These are phyloP conservation scores for Cyprinodon diabolis DNA, from an alignment of 2,797 vertebrate species.

Conservation along the genomic window DNA sequence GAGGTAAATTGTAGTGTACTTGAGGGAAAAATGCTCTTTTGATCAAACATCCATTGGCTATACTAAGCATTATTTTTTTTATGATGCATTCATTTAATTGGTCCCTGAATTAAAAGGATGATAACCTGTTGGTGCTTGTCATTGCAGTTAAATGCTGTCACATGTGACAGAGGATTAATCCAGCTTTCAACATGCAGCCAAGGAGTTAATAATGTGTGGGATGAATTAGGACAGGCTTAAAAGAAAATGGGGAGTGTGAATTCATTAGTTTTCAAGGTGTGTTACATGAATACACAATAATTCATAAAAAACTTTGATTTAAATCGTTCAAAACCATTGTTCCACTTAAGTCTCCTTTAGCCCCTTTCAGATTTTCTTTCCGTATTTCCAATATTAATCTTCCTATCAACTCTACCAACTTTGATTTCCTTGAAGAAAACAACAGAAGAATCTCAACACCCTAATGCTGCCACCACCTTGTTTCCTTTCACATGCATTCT, in stretches of 20 bases:
- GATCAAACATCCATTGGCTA: neutral
- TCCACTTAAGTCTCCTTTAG: neutral
- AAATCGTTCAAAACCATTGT: neutral
- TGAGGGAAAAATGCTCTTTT: slow-evolving; percentile 18
- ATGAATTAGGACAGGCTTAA: neutral
- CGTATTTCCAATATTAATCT: too few relatives aligned
- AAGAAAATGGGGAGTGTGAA: neutral
- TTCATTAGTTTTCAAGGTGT: neutral
- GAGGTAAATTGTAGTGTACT: slow-evolving; percentile 16
- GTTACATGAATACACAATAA: neutral
- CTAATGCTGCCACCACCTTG: neutral
- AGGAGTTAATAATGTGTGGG: neutral
- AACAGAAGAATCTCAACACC: neutral
- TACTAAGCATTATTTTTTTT: neutral
- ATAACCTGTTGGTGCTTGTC: neutral
- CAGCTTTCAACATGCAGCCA: neutral
- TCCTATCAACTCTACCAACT: too few relatives aligned
- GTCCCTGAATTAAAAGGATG: slow-evolving; percentile 8
- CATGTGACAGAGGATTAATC: slow-evolving; percentile 1
- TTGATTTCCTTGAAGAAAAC: neutral
- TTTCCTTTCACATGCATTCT: neutral
- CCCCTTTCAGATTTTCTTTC: neutral
- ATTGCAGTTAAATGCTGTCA: neutral
- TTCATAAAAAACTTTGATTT: neutral
- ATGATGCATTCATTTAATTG: neutral